These are phyloP conservation scores for Pentalonia nigronervosa DNA, from an alignment of 1,140 invertebrate genomes.

Conservation along the genomic window DNA sequence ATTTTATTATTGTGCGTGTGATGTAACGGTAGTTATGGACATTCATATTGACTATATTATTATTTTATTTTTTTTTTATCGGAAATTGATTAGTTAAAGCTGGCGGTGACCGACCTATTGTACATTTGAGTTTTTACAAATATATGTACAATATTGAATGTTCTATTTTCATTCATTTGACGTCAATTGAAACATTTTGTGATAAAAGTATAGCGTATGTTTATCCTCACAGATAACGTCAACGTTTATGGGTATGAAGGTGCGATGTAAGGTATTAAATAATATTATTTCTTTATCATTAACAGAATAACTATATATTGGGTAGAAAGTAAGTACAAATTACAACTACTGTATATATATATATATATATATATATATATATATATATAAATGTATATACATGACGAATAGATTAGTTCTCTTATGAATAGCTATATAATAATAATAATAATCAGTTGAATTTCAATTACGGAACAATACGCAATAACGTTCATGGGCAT, in stretches of 20 bases:
- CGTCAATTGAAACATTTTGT: background rate
- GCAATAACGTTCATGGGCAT: too few relatives aligned
- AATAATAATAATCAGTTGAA: too few relatives aligned
- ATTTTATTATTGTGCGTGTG: background rate
- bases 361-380: too few relatives aligned
- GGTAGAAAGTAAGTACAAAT: too few relatives aligned
- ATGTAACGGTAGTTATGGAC: background rate
- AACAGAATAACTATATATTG: too few relatives aligned
- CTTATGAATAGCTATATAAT: too few relatives aligned
- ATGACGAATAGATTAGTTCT: too few relatives aligned
- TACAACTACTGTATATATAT: too few relatives aligned
- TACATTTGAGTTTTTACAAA: background rate
- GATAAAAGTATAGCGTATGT: background rate
- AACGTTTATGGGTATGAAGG: background rate
- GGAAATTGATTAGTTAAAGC: background rate
- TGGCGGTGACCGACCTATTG: background rate
- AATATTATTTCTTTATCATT: background rate
- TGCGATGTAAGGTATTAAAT: background rate
- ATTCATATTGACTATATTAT: background rate
- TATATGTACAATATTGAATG: background rate
- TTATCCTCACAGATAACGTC: background rate
- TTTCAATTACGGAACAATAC: too few relatives aligned
- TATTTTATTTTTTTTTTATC: background rate
- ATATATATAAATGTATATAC: too few relatives aligned
- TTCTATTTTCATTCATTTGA: background rate